Evolutionary conservation across 1,140 invertebrate species (phyloP).

Genomic region (Platyscapa corneri): DNA sequence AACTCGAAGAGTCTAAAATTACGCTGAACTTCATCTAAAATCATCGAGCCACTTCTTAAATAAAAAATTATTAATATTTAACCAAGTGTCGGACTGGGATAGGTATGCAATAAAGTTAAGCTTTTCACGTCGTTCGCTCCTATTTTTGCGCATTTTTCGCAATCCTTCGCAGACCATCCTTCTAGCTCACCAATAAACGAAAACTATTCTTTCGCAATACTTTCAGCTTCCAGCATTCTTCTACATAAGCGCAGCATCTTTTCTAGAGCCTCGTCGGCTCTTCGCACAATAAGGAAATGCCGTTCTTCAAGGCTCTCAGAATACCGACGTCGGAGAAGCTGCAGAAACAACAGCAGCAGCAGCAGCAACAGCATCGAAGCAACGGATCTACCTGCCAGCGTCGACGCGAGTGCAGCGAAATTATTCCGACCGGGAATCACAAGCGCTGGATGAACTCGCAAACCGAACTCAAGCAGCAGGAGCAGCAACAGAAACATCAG

Average conservation of each 20-base stretch:
- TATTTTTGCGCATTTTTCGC: not conserved
- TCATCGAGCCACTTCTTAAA: too few species aligned
- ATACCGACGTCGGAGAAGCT: slow-evolving; percentile 56
- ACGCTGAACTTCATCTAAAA: too few species aligned
- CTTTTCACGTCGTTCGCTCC: not conserved
- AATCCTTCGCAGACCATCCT: not conserved
- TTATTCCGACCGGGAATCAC: not conserved
- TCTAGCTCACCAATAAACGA: not conserved
- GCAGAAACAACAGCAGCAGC: slow-evolving; percentile 54
- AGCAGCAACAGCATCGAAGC: slow-evolving; percentile 32
- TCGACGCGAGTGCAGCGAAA: not conserved
- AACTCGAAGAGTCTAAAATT: too few species aligned
- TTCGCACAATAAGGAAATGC: slow-evolving; percentile 57
- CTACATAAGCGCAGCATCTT: not conserved
- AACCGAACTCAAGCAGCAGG: not conserved
- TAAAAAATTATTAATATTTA: too few species aligned
- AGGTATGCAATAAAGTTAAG: not conserved
- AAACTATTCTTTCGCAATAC: not conserved
- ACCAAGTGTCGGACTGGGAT: not conserved
- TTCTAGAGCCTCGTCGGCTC: not conserved
- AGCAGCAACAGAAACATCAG: slow-evolving; percentile 23
- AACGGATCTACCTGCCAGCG: slow-evolving; percentile 48
- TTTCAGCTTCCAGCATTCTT: not conserved
- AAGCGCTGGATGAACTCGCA: slow-evolving; percentile 20
- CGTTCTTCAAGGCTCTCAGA: slow-evolving; percentile 64